Evolutionary conservation across 2,797 vertebrate genomes (phyloP).

Genomic region (Nothura maculosa): DNA sequence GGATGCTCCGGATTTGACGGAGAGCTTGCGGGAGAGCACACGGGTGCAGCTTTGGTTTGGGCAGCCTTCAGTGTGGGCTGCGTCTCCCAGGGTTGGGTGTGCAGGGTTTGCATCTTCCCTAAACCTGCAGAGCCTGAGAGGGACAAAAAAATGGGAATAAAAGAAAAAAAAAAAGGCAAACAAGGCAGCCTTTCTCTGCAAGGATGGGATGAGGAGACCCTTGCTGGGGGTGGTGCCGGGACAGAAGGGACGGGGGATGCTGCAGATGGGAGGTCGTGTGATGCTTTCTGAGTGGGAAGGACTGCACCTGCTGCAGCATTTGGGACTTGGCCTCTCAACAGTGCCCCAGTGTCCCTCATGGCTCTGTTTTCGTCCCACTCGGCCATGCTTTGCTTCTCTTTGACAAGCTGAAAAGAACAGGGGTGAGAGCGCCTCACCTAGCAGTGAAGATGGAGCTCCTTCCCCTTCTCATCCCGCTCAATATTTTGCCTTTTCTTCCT

Average conservation of each 20-base stretch:
- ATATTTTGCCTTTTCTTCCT: background rate
- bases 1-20: background rate
- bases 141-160: background rate
- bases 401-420: background rate
- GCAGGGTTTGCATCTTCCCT: background rate
- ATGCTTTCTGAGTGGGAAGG: background rate
- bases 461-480: background rate
- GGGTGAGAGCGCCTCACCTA: background rate
- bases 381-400: background rate
- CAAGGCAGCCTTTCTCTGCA: background rate
- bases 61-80: background rate
- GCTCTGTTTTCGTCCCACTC: background rate
- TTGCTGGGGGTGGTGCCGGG: background rate
- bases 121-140: background rate
- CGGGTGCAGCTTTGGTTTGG: fast-evolving
- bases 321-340: background rate
- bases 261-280: background rate
- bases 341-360: background rate
- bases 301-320: background rate
- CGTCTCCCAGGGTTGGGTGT: no score
- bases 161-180: background rate
- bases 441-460: background rate
- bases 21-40: background rate
- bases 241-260: background rate
- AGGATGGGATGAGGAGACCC: fast-evolving